phyloP scores from a whole-genome alignment of 1,140 invertebrate genomes.

The Drosophila pruinosa region DNA sequence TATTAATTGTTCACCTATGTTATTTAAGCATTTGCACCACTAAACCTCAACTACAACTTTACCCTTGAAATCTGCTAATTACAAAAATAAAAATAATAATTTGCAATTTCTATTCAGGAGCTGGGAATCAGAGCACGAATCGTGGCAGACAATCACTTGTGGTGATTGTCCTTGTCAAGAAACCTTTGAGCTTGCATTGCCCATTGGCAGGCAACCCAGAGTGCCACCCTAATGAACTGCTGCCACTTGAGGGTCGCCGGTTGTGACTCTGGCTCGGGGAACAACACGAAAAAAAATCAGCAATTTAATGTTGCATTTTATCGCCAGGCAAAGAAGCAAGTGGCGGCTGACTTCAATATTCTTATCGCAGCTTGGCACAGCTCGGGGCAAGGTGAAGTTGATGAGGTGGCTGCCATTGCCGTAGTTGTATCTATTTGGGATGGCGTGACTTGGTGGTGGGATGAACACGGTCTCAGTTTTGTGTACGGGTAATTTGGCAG shows the following conservation, averaged over 20 bases:
- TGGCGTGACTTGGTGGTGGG: slow-evolving; percentile 44
- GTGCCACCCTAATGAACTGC: slow-evolving; percentile 71
- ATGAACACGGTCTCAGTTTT: slow-evolving; percentile 29
- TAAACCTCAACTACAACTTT: not conserved
- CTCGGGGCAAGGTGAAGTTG: slow-evolving; percentile 37
- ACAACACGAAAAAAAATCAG: slow-evolving; percentile 52
- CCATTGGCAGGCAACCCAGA: slow-evolving; percentile 7
- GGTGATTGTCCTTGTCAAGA: slow-evolving; percentile 9
- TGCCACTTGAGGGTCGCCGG: slow-evolving; percentile 31
- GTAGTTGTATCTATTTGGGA: slow-evolving; percentile 34
- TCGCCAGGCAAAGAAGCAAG: slow-evolving; percentile 49
- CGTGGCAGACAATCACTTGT: slow-evolving; percentile 16
- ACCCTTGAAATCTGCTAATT: not conserved
- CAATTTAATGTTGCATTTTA: slow-evolving; percentile 82
- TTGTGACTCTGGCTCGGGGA: not conserved
- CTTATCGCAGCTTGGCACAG: slow-evolving; percentile 38
- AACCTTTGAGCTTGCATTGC: slow-evolving; percentile 30
- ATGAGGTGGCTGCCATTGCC: slow-evolving; percentile 44
- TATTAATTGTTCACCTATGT: too few species aligned
- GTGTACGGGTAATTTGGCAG: slow-evolving; percentile 71
- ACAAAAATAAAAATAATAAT: slow-evolving; percentile 28
- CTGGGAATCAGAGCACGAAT: slow-evolving; percentile 18
- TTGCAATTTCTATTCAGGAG: slow-evolving; percentile 9
- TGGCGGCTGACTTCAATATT: slow-evolving; percentile 13
- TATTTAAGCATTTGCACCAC: not conserved